Conservation (phyloP, 2,888 invertebrate genomes). For the Petrolisthes cinctipes region DNA sequence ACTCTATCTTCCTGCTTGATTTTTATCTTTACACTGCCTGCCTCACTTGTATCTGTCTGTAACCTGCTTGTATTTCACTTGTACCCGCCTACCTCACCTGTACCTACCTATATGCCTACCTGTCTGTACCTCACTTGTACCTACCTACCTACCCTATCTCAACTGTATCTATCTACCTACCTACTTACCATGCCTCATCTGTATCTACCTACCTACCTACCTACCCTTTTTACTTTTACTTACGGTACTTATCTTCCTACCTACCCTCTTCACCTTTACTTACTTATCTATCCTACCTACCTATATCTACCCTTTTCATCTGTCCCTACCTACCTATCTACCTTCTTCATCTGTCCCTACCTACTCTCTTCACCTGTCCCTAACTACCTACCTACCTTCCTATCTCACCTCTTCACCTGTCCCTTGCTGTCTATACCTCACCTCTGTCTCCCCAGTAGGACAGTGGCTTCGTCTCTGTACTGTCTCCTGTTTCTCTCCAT, state of each 20-base stretch:
- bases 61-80: background rate
- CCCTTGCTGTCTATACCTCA: background rate
- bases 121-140: background rate
- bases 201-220: background rate
- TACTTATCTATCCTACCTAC: background rate
- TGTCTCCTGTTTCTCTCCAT: constrained; percentile 63
- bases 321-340: background rate
- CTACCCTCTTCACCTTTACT: background rate
- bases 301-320: constrained; percentile 6
- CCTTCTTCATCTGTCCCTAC: background rate
- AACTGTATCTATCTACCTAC: background rate
- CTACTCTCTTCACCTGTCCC: background rate
- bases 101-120: too few relatives aligned
- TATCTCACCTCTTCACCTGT: background rate
- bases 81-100: too few relatives aligned
- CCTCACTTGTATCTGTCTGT: background rate
- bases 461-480: constrained; percentile 60
- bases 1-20: too few relatives aligned
- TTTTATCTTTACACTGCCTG: background rate
- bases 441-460: constrained; percentile 59
- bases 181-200: background rate
- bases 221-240: too few relatives aligned
- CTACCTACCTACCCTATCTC: background rate
- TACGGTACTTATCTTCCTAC: background rate
- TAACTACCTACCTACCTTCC: background rate